A percentile compares a stretch with the other conserved stretches of the same genome.
Conservation (phyloP, 2,888 invertebrate genomes). For the Nymphalis polychloros region DNA sequence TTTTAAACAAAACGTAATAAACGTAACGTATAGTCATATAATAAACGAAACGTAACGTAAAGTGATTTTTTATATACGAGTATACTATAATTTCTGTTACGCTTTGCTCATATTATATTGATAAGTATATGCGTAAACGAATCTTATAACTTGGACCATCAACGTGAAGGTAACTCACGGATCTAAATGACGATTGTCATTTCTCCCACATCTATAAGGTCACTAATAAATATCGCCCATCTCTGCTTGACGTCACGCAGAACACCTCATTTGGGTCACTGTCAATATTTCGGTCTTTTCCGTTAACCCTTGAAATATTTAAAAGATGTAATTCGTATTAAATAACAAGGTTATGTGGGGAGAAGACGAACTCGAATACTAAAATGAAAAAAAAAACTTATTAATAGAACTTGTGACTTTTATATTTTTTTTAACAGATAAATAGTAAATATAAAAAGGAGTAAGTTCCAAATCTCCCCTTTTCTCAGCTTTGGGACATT, state of each 20-base stretch:
- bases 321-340: conserved; percentile 18
- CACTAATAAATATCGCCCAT: conserved; percentile 53
- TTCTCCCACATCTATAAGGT: conserved; percentile 63
- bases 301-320: conserved; percentile 39
- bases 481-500: too few relatives aligned
- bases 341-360: conserved; percentile 9
- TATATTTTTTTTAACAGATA: background rate
- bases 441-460: too few relatives aligned
- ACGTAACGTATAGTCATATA: too few relatives aligned
- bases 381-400: conserved; percentile 5
- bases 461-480: too few relatives aligned
- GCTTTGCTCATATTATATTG: too few relatives aligned
- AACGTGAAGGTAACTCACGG: conserved; percentile 58
- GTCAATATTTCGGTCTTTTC: conserved; percentile 33
- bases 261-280: conserved; percentile 38
- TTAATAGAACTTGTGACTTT: background rate
- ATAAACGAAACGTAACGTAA: too few relatives aligned
- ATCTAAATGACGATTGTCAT: conserved; percentile 69
- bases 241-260: conserved; percentile 52
- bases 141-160: conserved; percentile 48
- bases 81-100: too few relatives aligned
- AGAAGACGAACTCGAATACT: conserved; percentile 2
- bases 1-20: too few relatives aligned
- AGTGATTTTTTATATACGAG: too few relatives aligned
- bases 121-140: too few relatives aligned